Conservation (phyloP, 35 echinoderm and acorn worm species). For the Amphiura filiformis region DNA sequence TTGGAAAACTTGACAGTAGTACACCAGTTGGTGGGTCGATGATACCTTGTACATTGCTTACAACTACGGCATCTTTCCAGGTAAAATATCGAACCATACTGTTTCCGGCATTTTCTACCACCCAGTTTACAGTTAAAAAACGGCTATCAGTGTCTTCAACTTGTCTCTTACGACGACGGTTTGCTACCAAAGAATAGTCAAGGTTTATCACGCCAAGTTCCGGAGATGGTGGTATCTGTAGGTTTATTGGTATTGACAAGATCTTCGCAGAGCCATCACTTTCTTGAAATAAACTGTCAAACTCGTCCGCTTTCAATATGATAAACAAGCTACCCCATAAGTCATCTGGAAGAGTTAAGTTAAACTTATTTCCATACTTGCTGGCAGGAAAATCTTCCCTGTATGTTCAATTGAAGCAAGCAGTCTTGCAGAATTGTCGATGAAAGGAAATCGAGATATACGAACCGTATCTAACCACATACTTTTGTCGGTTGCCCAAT, state of each 20-base stretch:
- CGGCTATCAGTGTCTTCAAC: not conserved
- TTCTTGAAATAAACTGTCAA: not conserved
- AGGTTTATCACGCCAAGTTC: not conserved
- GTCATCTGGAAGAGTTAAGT: slow-evolving; percentile 13
- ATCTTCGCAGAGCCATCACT: not conserved
- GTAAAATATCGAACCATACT: slow-evolving; percentile 2
- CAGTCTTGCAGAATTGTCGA: not conserved
- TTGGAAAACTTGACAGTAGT: not conserved
- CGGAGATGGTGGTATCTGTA: not conserved
- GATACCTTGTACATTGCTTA: not conserved
- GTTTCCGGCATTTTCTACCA: slow-evolving; percentile 6
- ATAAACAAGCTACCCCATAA: not conserved
- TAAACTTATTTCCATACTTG: not conserved
- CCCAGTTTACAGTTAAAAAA: slow-evolving; percentile 21
- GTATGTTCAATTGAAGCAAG: not conserved
- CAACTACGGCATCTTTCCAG: slow-evolving; percentile 19
- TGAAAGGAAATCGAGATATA: not conserved
- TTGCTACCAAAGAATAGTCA: not conserved
- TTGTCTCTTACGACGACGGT: not conserved
- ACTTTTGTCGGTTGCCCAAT: not conserved
- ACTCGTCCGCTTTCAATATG: not conserved
- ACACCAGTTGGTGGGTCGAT: not conserved
- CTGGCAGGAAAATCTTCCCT: not conserved
- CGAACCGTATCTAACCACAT: not conserved
- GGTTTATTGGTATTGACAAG: not conserved